Percentiles rank a stretch among this genome's conserved stretches.
These are phyloP conservation scores for Ptychoptera contaminata DNA, from an alignment of 2,888 invertebrate species.

Conservation along the genomic window DNA sequence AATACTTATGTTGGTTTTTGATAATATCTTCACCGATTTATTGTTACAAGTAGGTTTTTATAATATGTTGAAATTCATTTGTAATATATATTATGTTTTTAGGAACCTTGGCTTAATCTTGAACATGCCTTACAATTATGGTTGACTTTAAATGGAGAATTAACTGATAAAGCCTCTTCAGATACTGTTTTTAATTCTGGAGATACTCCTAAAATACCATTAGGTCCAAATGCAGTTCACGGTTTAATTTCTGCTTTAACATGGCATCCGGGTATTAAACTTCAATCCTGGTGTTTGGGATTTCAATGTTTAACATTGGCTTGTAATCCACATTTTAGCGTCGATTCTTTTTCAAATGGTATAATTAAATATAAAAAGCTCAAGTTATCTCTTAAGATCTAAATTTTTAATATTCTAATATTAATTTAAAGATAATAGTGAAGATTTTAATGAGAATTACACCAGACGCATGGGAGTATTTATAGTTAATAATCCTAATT, in stretches of 20 bases:
- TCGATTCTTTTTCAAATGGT: slow-evolving; percentile 12
- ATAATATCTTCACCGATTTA: slow-evolving; percentile 49
- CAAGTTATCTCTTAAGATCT: neutral
- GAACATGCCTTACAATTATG: slow-evolving; percentile 75
- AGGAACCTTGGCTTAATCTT: slow-evolving; percentile 58
- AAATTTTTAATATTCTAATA: slow-evolving; percentile 20
- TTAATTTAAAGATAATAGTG: slow-evolving; percentile 14
- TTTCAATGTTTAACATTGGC: slow-evolving; percentile 54
- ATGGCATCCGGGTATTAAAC: slow-evolving; percentile 48
- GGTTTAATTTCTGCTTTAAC: slow-evolving; percentile 49
- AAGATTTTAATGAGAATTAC: slow-evolving; percentile 11
- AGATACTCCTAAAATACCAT: slow-evolving; percentile 44
- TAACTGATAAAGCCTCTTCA: slow-evolving; percentile 27
- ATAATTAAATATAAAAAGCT: no score
- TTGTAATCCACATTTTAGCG: slow-evolving; percentile 40
- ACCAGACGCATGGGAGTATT: slow-evolving; percentile 33
- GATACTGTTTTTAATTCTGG: slow-evolving; percentile 38
- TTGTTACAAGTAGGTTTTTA: slow-evolving; percentile 32
- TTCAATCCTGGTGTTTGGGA: slow-evolving; percentile 59
- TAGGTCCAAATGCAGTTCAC: slow-evolving; percentile 47
- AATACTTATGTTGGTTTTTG: slow-evolving; percentile 55
- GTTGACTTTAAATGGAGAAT: slow-evolving; percentile 62
- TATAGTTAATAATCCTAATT: slow-evolving; percentile 44
- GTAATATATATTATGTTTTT: slow-evolving; percentile 10
- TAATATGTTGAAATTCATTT: neutral